A percentile compares a stretch with the other conserved stretches of the same genome.
Conservation (phyloP, 2,888 invertebrate species). For the Alentia gelatinosa region DNA sequence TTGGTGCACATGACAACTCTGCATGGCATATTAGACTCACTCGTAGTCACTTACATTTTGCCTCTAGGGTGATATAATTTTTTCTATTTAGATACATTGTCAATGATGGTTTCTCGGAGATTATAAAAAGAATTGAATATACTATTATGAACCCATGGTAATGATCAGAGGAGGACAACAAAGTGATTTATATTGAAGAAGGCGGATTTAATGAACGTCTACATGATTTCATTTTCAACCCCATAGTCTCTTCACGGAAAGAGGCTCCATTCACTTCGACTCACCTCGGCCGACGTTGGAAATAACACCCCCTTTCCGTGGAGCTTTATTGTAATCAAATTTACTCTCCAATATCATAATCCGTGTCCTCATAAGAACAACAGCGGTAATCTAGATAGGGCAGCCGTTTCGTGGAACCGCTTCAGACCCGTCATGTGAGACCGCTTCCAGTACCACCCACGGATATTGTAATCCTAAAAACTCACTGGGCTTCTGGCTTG, state of each 20-base stretch:
- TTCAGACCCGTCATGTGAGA: not conserved
- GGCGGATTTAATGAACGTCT: not conserved
- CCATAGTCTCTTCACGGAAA: not conserved
- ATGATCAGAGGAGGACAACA: not conserved
- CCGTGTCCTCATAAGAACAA: not conserved
- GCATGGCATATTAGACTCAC: no score
- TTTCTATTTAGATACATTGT: no score
- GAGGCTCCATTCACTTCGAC: not conserved
- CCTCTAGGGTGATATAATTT: no score
- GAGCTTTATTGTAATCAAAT: not conserved
- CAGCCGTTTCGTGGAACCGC: not conserved
- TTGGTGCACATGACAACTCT: no score
- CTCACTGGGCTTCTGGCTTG: not conserved
- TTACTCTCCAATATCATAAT: conserved; percentile 1
- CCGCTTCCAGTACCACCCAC: not conserved
- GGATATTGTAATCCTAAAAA: not conserved
- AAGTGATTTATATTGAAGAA: not conserved
- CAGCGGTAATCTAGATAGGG: not conserved
- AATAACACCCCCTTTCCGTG: not conserved
- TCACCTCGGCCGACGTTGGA: not conserved
- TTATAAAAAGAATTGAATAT: no score
- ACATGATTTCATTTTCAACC: not conserved
- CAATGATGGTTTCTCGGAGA: no score
- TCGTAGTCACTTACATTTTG: no score
- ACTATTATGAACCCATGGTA: no score